Conservation (phyloP, 1,140 invertebrate genomes). For the Drosophila serrata region DNA sequence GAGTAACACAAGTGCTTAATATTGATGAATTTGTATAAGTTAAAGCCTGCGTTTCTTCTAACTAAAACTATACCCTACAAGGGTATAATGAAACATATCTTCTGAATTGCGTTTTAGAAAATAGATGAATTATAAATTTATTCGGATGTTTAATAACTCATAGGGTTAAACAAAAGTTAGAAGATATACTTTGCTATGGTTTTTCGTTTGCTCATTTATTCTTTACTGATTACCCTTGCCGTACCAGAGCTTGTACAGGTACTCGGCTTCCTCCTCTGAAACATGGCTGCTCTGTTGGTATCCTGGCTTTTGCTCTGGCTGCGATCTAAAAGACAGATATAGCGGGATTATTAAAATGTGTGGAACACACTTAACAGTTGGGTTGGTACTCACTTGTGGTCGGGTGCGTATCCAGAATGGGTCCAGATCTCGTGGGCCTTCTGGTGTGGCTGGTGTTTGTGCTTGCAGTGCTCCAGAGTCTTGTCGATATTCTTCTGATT, state of each 20-base stretch:
- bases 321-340: constrained; percentile 4
- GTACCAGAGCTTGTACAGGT: constrained; percentile 61
- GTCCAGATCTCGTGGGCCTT: constrained; percentile 23
- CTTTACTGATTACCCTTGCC: constrained; percentile 37
- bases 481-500: constrained; percentile 62
- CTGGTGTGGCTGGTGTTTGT: not conserved
- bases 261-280: constrained; percentile 39
- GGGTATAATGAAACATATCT: too few relatives aligned
- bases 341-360: too few relatives aligned
- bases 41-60: too few relatives aligned
- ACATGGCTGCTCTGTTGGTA: constrained; percentile 23
- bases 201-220: not conserved
- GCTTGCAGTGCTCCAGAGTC: constrained; percentile 40
- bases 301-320: not conserved
- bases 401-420: constrained; percentile 4
- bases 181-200: not conserved
- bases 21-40: not conserved
- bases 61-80: not conserved
- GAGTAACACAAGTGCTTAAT: not conserved
- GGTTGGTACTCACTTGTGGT: constrained; percentile 25
- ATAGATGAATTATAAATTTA: not conserved
- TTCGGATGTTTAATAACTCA: not conserved
- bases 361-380: not conserved
- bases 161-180: not conserved
- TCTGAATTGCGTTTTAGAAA: not conserved